phyloP scores from a whole-genome alignment of 2,797 vertebrate species.

The Falco novaeseelandiae region DNA sequence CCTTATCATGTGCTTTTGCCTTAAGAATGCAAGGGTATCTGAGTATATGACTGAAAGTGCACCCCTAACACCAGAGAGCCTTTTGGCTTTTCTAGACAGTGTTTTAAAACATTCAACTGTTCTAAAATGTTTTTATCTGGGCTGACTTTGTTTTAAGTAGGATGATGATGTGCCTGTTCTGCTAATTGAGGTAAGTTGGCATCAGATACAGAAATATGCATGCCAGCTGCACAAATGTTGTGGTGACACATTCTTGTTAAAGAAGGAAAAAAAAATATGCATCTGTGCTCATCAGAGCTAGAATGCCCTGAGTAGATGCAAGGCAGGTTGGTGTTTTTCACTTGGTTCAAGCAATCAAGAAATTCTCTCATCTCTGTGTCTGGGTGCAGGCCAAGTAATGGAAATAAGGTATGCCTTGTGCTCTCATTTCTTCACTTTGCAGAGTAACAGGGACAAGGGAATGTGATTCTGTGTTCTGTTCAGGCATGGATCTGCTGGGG shows the following conservation, averaged over 20 bases:
- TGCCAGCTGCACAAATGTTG: not conserved
- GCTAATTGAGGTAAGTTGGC: not conserved
- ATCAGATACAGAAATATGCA: not conserved
- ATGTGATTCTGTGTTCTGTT: not conserved
- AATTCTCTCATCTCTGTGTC: not conserved
- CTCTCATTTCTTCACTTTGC: not conserved
- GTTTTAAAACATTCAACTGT: not conserved
- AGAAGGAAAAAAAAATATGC: not conserved
- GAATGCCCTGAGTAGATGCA: not conserved
- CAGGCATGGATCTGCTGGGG: not conserved
- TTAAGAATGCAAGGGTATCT: not conserved
- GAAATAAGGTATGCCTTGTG: not conserved
- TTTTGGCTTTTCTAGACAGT: not conserved
- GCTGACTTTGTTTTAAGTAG: not conserved
- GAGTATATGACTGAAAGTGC: not conserved
- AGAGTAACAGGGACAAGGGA: not conserved
- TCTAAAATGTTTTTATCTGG: not conserved
- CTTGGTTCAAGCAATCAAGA: not conserved
- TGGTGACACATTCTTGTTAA: not conserved
- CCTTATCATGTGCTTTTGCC: not conserved
- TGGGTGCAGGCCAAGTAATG: not conserved
- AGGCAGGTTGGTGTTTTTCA: not conserved
- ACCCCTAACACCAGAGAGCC: not conserved
- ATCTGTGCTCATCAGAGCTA: not conserved
- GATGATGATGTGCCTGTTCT: not conserved